These are phyloP conservation scores for Lacerta bilineata DNA, from an alignment of 2,797 vertebrate species.

Conservation along the genomic window DNA sequence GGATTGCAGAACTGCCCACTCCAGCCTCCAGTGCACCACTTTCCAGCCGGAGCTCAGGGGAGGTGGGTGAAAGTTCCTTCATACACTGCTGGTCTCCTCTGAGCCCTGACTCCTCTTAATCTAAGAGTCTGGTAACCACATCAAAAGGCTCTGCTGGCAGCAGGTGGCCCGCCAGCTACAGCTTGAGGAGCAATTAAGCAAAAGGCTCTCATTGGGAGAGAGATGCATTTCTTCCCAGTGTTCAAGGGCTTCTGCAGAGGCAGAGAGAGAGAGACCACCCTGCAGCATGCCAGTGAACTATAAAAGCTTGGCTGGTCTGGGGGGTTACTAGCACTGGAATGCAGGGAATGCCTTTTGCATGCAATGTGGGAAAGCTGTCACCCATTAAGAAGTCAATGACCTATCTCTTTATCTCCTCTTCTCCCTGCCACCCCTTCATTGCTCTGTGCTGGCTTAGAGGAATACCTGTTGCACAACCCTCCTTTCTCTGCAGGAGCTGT, in stretches of 20 bases:
- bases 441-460: constrained; percentile 7
- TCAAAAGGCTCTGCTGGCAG: constrained; percentile 35
- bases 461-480: constrained; percentile 16
- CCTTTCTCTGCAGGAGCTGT: neutral
- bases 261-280: neutral
- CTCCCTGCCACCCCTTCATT: neutral
- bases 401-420: constrained; percentile 9
- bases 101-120: constrained; percentile 10
- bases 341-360: constrained; percentile 39
- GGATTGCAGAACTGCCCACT: neutral
- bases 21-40: neutral
- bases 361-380: constrained; percentile 26
- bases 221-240: constrained; percentile 12
- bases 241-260: neutral
- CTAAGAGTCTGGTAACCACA: constrained; percentile 17
- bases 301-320: neutral
- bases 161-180: constrained; percentile 17
- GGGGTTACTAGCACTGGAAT: constrained; percentile 25
- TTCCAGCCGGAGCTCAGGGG: neutral
- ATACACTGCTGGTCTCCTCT: neutral
- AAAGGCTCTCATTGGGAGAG: constrained; percentile 12
- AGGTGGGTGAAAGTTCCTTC: neutral
- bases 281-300: neutral
- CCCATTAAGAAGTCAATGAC: constrained; percentile 22
- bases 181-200: constrained; percentile 28